These are phyloP conservation scores for Anhinga rufa DNA, from an alignment of 2,113 vertebrate species.

Conservation along the genomic window DNA sequence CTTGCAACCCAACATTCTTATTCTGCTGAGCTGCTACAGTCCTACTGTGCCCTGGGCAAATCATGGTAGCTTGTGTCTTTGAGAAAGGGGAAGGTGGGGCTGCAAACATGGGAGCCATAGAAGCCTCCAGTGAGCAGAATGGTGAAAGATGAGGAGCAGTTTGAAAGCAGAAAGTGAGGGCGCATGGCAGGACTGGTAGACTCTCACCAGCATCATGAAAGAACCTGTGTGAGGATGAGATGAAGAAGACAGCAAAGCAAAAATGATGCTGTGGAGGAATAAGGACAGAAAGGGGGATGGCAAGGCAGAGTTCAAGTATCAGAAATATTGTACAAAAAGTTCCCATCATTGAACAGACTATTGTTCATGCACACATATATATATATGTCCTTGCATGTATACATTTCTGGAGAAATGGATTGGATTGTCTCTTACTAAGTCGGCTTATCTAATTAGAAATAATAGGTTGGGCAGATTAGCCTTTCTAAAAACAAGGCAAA, in stretches of 20 bases:
- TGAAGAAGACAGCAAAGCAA: background rate
- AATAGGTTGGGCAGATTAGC: background rate
- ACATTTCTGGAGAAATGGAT: background rate
- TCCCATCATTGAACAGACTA: background rate
- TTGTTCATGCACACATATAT: no score
- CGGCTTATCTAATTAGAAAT: conserved; percentile 6
- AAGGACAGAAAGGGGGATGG: background rate
- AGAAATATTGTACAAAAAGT: background rate
- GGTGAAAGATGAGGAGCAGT: background rate
- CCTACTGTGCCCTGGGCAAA: background rate
- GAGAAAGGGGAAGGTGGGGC: background rate
- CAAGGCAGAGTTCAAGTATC: background rate
- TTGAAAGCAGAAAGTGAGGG: background rate
- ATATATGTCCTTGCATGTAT: background rate
- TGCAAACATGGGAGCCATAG: background rate
- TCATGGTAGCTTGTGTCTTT: background rate
- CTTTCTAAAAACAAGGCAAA: background rate
- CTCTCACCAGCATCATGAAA: background rate
- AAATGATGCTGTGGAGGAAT: background rate
- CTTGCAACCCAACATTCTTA: background rate
- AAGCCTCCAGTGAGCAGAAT: background rate
- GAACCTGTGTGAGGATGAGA: background rate
- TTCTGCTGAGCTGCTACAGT: background rate
- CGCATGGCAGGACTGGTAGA: background rate
- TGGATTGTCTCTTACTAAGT: background rate